Percentiles rank a stretch among this genome's conserved stretches.
These are phyloP conservation scores for Sisyra terminalis DNA, from an alignment of 2,888 invertebrate genomes.

Conservation along the genomic window DNA sequence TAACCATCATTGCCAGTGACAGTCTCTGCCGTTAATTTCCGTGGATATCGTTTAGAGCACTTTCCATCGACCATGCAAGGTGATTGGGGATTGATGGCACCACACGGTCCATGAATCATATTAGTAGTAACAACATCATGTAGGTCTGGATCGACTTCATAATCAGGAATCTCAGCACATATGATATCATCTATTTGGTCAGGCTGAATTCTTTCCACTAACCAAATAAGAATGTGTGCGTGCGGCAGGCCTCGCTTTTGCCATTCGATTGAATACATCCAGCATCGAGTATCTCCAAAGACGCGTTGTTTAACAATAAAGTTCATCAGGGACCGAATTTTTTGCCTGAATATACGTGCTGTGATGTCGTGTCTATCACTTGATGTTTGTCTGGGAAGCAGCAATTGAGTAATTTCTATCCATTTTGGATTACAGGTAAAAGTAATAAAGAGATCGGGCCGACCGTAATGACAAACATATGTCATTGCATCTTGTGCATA, in stretches of 20 bases:
- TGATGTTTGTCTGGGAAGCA: slow-evolving; percentile 11
- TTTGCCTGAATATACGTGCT: slow-evolving; percentile 14
- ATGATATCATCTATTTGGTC: slow-evolving; percentile 10
- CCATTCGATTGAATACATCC: slow-evolving; percentile 13
- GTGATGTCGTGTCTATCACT: slow-evolving; percentile 17
- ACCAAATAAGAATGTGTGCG: slow-evolving; percentile 14
- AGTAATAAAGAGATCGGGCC: slow-evolving; percentile 14
- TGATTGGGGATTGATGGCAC: slow-evolving; percentile 16
- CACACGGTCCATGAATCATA: slow-evolving; percentile 22
- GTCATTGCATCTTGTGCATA: slow-evolving; percentile 17
- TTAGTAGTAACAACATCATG: slow-evolving; percentile 11
- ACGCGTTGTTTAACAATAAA: slow-evolving; percentile 12
- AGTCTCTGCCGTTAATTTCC: slow-evolving; percentile 15
- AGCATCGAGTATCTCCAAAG: slow-evolving; percentile 14
- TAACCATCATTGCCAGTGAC: slow-evolving; percentile 19
- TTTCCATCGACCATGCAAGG: slow-evolving; percentile 23
- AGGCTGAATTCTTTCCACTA: slow-evolving; percentile 7
- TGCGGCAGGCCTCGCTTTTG: slow-evolving; percentile 12
- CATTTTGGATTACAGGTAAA: slow-evolving; percentile 16
- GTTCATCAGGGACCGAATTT: slow-evolving; percentile 11
- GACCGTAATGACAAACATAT: slow-evolving; percentile 19
- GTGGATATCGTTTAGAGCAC: slow-evolving; percentile 16
- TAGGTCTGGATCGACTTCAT: slow-evolving; percentile 9
- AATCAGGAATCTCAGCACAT: slow-evolving; percentile 11
- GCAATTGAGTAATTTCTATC: slow-evolving; percentile 14